Evolutionary conservation across 2,888 invertebrate genomes (phyloP).

Genomic region (Rhaphigaster nebulosa): DNA sequence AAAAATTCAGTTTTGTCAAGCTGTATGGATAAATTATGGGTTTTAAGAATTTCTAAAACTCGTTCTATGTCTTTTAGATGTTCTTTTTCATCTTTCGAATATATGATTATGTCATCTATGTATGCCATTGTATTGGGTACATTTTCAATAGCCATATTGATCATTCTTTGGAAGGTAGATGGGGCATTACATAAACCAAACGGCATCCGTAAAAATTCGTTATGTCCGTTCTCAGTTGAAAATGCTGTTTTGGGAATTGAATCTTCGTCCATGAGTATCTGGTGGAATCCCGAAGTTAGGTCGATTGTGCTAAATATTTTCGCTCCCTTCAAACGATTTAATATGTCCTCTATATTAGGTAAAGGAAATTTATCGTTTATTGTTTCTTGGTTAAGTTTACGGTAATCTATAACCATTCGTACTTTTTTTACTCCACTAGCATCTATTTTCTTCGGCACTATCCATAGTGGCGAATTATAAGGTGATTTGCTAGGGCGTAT

Average conservation of each 20-base stretch:
- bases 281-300: too few relatives aligned
- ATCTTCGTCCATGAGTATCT: too few relatives aligned
- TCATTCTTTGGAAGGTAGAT: slow-evolving; percentile 56
- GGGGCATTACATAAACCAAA: slow-evolving; percentile 59
- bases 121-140: slow-evolving; percentile 60
- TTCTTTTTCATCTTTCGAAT: slow-evolving; percentile 47
- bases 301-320: too few relatives aligned
- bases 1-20: slow-evolving; percentile 61
- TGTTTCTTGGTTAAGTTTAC: slow-evolving; percentile 53
- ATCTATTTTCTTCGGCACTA: slow-evolving; percentile 59
- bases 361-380: too few relatives aligned
- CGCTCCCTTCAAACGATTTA: too few relatives aligned
- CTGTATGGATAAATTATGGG: slow-evolving; percentile 59
- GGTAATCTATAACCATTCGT: slow-evolving; percentile 56
- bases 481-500: slow-evolving; percentile 47
- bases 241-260: too few relatives aligned
- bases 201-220: too few relatives aligned
- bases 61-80: slow-evolving; percentile 17
- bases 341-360: too few relatives aligned
- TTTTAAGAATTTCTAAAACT: slow-evolving; percentile 17
- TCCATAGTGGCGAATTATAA: slow-evolving; percentile 52
- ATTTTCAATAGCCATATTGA: slow-evolving; percentile 46
- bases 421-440: slow-evolving; percentile 47
- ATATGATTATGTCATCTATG: slow-evolving; percentile 60
- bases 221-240: too few relatives aligned